Percentiles rank a stretch among this genome's conserved stretches.
Evolutionary conservation across 2,113 vertebrate species (phyloP).

Genomic region (Hemibagrus wyckioides): DNA sequence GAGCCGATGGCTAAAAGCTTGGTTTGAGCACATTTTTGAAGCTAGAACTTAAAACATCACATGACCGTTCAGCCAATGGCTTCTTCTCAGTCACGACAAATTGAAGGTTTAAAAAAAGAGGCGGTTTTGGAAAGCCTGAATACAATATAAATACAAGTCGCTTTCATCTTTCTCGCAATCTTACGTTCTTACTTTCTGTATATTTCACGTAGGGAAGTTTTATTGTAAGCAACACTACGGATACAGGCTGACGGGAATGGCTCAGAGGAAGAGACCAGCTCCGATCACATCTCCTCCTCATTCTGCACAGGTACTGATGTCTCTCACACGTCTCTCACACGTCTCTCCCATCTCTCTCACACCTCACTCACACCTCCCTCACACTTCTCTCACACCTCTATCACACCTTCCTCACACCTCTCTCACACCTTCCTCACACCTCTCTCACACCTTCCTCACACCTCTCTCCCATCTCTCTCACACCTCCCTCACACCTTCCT

Average conservation of each 20-base stretch:
- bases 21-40: neutral
- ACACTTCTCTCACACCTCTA: too few species aligned
- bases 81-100: conserved; percentile 21
- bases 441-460: too few species aligned
- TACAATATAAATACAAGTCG: conserved; percentile 28
- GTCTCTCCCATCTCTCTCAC: too few species aligned
- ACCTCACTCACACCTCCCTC: too few species aligned
- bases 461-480: too few species aligned
- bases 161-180: neutral
- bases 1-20: conserved; percentile 15
- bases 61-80: conserved; percentile 17
- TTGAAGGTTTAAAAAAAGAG: conserved; percentile 39
- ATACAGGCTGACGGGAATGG: conserved; percentile 72
- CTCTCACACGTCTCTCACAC: conserved; percentile 19
- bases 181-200: conserved; percentile 5
- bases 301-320: conserved; percentile 72
- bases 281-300: conserved; percentile 65
- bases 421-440: too few species aligned
- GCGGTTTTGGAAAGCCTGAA: conserved; percentile 13
- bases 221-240: conserved; percentile 89
- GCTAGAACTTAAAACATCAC: neutral
- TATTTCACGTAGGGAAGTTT: conserved; percentile 87
- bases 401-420: too few species aligned
- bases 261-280: conserved; percentile 78
- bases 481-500: too few species aligned